phyloP scores from a whole-genome alignment of 37 sponge, comb jelly and placozoan species.

The Geodia barretti region DNA sequence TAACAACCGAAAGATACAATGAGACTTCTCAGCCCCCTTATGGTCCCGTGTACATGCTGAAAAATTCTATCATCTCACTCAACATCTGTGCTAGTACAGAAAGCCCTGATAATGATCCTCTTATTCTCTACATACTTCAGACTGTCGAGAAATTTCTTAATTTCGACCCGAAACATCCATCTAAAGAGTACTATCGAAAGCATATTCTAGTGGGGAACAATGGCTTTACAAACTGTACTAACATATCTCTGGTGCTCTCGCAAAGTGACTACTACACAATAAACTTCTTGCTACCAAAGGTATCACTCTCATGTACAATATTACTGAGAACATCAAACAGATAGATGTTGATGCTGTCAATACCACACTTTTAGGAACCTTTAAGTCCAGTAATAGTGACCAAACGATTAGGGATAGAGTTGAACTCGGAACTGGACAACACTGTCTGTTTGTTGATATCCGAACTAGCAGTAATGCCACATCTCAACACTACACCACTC shows the following conservation, averaged over 20 bases:
- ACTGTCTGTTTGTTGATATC: neutral
- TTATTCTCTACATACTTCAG: neutral
- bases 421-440: too few species aligned
- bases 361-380: neutral
- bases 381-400: too few species aligned
- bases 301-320: neutral
- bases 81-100: neutral
- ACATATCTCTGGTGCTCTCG: neutral
- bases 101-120: neutral
- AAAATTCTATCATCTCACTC: neutral
- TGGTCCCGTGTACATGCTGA: neutral
- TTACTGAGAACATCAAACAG: neutral
- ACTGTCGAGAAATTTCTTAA: too few species aligned
- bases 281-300: neutral
- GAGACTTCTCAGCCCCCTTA: neutral
- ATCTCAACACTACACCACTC: too few species aligned
- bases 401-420: neutral
- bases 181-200: neutral
- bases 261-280: neutral
- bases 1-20: neutral
- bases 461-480: neutral
- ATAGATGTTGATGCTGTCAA: neutral
- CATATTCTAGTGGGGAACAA: neutral
- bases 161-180: neutral
- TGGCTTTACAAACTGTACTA: neutral